phyloP scores from a whole-genome alignment of 37 sponge, comb jelly and placozoan genomes.

The Halichondria panicea region DNA sequence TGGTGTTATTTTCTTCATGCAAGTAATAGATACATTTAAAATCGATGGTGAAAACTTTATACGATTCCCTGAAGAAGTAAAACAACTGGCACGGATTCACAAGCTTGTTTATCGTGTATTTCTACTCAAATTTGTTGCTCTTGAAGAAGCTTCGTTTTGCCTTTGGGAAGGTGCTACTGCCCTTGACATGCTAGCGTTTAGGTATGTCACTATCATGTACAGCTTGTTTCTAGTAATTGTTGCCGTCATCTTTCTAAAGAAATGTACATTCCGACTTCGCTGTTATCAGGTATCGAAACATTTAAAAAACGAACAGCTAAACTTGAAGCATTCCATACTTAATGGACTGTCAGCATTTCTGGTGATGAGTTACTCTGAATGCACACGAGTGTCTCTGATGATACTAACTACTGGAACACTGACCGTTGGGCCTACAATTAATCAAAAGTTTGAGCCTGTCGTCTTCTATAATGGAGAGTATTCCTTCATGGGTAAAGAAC shows the following conservation, averaged over 20 bases:
- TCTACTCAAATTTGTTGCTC: conserved; percentile 31
- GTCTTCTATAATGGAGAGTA: conserved; percentile 31
- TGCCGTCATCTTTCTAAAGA: conserved; percentile 1
- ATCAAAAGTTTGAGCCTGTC: neutral
- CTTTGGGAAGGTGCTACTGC: conserved; percentile 38
- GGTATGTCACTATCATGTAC: conserved; percentile 29
- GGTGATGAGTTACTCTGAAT: conserved; percentile 29
- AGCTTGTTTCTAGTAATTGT: conserved; percentile 6
- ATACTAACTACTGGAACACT: too few relatives aligned
- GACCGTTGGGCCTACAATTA: neutral
- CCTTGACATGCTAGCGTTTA: conserved; percentile 36
- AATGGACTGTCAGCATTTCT: conserved; percentile 37
- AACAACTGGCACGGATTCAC: too few relatives aligned
- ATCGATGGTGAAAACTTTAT: conserved; percentile 12
- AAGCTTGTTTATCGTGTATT: conserved; percentile 40
- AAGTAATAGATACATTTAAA: conserved; percentile 19
- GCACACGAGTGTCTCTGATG: conserved; percentile 5
- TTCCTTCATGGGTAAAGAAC: conserved; percentile 22
- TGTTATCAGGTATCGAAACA: too few relatives aligned
- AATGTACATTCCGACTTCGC: too few relatives aligned
- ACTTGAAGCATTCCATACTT: neutral
- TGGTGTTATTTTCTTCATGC: conserved; percentile 36
- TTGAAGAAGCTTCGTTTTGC: conserved; percentile 43
- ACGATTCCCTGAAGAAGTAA: neutral
- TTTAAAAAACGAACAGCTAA: too few relatives aligned